Percentiles rank a stretch among this genome's conserved stretches.
Conservation (phyloP, 1,140 invertebrate species). For the Agrilus planipennis region DNA sequence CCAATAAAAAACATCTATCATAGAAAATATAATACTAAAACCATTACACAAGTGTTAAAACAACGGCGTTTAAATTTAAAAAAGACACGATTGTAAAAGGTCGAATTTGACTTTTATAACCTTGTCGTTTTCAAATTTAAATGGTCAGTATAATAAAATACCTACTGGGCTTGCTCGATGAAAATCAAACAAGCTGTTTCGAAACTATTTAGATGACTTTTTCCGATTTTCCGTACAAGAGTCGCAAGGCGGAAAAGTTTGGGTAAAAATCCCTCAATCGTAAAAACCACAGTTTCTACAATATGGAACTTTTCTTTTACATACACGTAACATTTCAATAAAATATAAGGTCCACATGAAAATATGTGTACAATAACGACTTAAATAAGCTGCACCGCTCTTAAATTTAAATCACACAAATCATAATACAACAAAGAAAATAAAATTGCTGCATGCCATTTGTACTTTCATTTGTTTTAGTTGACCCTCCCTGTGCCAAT, state of each 20-base stretch:
- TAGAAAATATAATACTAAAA: constrained; percentile 10
- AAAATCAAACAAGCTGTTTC: constrained; percentile 5
- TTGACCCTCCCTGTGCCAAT: too few species aligned
- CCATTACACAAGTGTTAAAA: constrained; percentile 7
- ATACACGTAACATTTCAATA: constrained; percentile 1
- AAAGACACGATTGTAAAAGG: not conserved
- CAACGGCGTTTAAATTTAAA: not conserved
- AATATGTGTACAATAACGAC: not conserved
- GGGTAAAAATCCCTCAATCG: too few species aligned
- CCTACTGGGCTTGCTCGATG: constrained; percentile 8
- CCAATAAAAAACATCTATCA: constrained; percentile 12
- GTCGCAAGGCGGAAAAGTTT: too few species aligned
- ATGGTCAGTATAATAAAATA: constrained; percentile 5
- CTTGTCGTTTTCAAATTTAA: constrained; percentile 2
- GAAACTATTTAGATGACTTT: constrained; percentile 1
- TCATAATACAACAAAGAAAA: not conserved
- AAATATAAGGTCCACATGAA: constrained; percentile 6
- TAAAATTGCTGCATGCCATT: too few species aligned
- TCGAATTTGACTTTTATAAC: constrained; percentile 1
- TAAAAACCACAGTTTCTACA: too few species aligned
- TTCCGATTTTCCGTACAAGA: too few species aligned
- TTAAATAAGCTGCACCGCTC: not conserved
- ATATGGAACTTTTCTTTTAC: constrained; percentile 1
- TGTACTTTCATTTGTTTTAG: too few species aligned
- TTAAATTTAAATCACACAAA: not conserved